phyloP scores from a whole-genome alignment of 2,888 invertebrate species.

The Stegana nigrithorax region DNA sequence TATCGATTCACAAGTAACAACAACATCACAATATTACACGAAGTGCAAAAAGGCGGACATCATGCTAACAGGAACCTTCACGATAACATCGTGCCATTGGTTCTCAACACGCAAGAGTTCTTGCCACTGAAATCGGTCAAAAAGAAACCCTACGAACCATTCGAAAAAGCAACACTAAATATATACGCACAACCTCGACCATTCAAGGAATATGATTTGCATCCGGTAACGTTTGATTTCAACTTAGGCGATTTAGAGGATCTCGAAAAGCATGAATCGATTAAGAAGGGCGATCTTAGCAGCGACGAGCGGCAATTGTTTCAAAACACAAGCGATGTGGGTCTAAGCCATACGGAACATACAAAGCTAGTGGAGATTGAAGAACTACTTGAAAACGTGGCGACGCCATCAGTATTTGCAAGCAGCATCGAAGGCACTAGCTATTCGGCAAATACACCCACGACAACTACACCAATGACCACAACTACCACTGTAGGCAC shows the following conservation, averaged over 20 bases:
- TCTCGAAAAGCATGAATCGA: slow-evolving; percentile 59
- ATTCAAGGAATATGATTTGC: slow-evolving; percentile 61
- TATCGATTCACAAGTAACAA: slow-evolving; percentile 35
- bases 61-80: too few species aligned
- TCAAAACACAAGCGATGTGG: slow-evolving; percentile 43
- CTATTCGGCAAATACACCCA: slow-evolving; percentile 15
- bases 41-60: too few species aligned
- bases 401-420: slow-evolving; percentile 28
- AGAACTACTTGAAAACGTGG: neutral
- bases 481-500: slow-evolving; percentile 42
- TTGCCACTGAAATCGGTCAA: slow-evolving; percentile 56
- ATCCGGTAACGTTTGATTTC: slow-evolving; percentile 66
- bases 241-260: slow-evolving; percentile 67
- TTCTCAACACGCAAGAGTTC: slow-evolving; percentile 58
- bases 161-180: slow-evolving; percentile 49
- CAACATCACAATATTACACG: slow-evolving; percentile 60
- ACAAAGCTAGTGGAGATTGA: slow-evolving; percentile 34
- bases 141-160: slow-evolving; percentile 61
- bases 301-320: slow-evolving; percentile 59
- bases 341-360: slow-evolving; percentile 40
- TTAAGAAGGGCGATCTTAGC: slow-evolving; percentile 62
- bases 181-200: slow-evolving; percentile 55
- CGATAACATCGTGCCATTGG: slow-evolving; percentile 36
- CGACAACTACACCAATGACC: slow-evolving; percentile 17
- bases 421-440: slow-evolving; percentile 25